Evolutionary conservation across 2,113 vertebrate genomes (phyloP), one percentile per base, ranked within the genome.

Genomic region (Heterocephalus glaber): DNA sequence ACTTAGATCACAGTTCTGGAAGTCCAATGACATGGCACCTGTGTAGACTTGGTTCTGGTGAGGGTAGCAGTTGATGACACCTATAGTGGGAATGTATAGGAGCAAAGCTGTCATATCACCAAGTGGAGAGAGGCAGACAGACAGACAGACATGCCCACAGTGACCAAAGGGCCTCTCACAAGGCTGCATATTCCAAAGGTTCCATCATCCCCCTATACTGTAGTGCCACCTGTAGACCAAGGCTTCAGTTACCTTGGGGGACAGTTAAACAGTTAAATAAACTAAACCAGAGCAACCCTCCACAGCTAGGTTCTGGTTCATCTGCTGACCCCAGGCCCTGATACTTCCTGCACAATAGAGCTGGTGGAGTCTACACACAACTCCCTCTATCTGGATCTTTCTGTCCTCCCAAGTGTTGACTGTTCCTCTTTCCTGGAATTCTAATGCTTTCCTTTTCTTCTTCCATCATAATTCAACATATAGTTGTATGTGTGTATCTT

Each of bases 321-420:
- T 14, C 44, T 47, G 3, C 33, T 19, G 16, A 5, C 41, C 54
- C 38, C 3, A 0, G 5, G 17, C 33, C 33, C 20, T 28, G 2
- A 3, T 83, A 1, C 17, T 61, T 24, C 35, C 60, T 1, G 16
- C 10, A 11, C 19, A 6, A 26, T 66, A 2, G 3, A 16, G n/a
- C 44, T 17, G 2, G 24, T 26, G 44, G 63, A 76, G 33, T 1
- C 7, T 44, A 2, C 77, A 54, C 20, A 3, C 5, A 28, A 1
- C 24, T 82, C 24, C 38, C 19, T 68, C 41, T 1, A 0, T 35
- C 26, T 5, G 44, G 68, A 7, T 61, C 54, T 26, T 65, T n/a
- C 84, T 54, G 9, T 81, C 47, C 52, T 76, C 41, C 24, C 28
- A 65, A 1, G 3, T 0, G 2, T 65, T 56, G 0, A 5, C 30